phyloP scores from a whole-genome alignment of 2,797 vertebrate genomes.

The Simalia tracyae region DNA sequence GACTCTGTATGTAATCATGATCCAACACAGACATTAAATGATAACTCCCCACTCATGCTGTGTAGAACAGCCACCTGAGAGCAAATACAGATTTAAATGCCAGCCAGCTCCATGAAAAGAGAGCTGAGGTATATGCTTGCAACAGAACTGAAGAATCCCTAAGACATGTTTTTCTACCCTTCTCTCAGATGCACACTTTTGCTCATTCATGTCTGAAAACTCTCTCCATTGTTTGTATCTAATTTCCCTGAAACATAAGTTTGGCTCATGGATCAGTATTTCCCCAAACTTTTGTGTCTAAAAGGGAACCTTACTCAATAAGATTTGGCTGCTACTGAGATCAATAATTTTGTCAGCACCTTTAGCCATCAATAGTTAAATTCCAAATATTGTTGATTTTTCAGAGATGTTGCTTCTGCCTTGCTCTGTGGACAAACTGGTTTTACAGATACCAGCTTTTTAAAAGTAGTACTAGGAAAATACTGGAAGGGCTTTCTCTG shows the following conservation, averaged over 20 bases:
- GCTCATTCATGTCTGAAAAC: background rate
- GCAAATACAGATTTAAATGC: background rate
- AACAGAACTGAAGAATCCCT: background rate
- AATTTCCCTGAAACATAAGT: background rate
- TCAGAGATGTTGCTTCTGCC: background rate
- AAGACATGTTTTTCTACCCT: background rate
- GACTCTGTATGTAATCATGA: background rate
- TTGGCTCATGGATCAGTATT: background rate
- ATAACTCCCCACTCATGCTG: background rate
- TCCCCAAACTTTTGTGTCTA: background rate
- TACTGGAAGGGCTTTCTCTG: background rate
- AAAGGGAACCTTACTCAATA: background rate
- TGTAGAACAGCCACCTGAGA: background rate
- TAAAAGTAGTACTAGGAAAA: background rate
- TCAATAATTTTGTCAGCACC: background rate
- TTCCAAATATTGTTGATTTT: background rate
- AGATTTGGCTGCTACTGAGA: background rate
- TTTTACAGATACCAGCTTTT: background rate
- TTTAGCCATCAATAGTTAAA: background rate
- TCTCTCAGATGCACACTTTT: background rate
- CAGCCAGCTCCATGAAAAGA: background rate
- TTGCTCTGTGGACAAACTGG: background rate
- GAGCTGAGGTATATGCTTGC: background rate
- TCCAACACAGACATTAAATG: background rate
- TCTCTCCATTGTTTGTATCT: background rate